Evolutionary conservation across 2,888 invertebrate genomes (phyloP).

Genomic region (Plagiodera versicolora): DNA sequence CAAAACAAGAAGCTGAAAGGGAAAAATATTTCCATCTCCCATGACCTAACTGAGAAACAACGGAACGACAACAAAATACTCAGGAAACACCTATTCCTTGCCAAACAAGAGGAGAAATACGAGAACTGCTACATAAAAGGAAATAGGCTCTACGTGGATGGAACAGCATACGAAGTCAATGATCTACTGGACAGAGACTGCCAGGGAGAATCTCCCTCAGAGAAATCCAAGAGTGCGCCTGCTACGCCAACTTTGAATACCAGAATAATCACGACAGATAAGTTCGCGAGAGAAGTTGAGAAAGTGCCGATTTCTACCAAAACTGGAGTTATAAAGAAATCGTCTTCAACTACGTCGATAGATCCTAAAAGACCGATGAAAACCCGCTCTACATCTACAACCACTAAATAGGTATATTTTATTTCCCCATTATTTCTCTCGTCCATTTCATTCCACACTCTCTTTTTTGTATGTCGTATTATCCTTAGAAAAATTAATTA

Average conservation of each 20-base stretch:
- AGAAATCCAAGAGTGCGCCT: slow-evolving; percentile 1
- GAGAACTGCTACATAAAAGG: neutral
- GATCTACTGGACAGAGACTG: neutral
- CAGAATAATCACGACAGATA: neutral
- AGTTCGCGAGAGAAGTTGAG: neutral
- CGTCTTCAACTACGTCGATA: neutral
- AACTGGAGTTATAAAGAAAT: neutral
- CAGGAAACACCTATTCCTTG: neutral
- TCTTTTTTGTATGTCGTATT: neutral
- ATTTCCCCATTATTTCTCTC: neutral
- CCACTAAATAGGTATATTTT: slow-evolving; percentile 1
- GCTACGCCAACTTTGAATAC: neutral
- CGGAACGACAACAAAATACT: slow-evolving; percentile 1
- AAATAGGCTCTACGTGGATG: slow-evolving; percentile 1
- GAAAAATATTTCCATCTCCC: neutral
- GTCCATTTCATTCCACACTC: neutral
- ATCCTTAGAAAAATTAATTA: neutral
- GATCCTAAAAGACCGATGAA: neutral
- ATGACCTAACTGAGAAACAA: neutral
- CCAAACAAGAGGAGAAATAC: slow-evolving; percentile 1
- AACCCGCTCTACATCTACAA: slow-evolving; percentile 2
- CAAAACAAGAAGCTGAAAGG: neutral
- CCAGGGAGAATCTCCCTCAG: neutral
- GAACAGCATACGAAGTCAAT: neutral
- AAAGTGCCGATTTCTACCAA: neutral